Conservation (phyloP, 2,888 invertebrate genomes). For the Listrodromus nycthemerus region DNA sequence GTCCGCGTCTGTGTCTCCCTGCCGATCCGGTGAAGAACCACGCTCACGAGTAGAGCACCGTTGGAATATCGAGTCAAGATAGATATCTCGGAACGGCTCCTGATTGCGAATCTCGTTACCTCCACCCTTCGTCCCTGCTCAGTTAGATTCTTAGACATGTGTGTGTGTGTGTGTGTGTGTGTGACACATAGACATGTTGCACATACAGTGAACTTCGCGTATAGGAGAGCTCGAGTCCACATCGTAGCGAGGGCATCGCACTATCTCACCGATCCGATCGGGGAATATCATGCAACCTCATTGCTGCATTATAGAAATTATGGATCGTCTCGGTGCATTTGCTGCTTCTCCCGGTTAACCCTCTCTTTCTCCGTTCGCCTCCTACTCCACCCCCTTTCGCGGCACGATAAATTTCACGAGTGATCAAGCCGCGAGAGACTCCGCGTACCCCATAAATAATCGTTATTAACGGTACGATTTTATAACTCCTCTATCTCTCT, state of each 20-base stretch:
- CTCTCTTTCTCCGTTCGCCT: slow-evolving; percentile 20
- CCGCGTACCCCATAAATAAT: slow-evolving; percentile 72
- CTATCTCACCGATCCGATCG: slow-evolving; percentile 72
- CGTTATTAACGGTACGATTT: slow-evolving; percentile 67
- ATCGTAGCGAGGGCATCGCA: slow-evolving; percentile 45
- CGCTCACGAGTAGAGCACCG: slow-evolving; percentile 44
- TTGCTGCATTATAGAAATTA: slow-evolving; percentile 63
- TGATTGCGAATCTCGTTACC: slow-evolving; percentile 76
- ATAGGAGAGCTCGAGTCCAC: slow-evolving; percentile 3
- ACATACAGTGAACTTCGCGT: neutral
- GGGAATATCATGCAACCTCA: slow-evolving; percentile 61
- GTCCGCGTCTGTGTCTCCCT: neutral
- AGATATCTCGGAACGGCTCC: slow-evolving; percentile 71
- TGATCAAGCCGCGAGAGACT: slow-evolving; percentile 67
- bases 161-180: neutral
- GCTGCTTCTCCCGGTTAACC: slow-evolving; percentile 40
- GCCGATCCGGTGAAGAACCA: neutral
- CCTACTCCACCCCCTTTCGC: slow-evolving; percentile 34
- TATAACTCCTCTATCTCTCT: slow-evolving; percentile 41
- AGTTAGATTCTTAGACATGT: slow-evolving; percentile 25
- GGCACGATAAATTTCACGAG: slow-evolving; percentile 74
- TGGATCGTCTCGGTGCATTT: slow-evolving; percentile 53
- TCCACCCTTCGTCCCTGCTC: slow-evolving; percentile 52
- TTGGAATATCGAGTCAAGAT: slow-evolving; percentile 73
- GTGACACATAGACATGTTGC: neutral